Evolutionary conservation across 2,888 invertebrate genomes (phyloP), one percentile per base, ranked within the genome.

Genomic region (Dastarcus helophoroides): DNA sequence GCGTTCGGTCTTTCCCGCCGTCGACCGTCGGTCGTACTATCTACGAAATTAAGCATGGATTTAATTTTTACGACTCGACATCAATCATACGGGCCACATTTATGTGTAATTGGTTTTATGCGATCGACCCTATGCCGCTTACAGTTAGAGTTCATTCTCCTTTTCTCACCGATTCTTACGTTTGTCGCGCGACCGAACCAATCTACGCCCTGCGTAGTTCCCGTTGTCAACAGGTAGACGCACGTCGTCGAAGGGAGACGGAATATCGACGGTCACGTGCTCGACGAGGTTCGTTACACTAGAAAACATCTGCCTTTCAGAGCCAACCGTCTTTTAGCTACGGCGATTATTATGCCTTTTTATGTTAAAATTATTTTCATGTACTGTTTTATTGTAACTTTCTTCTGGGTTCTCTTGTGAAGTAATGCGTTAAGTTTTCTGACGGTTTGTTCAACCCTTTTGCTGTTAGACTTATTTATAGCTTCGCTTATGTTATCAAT

Each of bases 291-390:
- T n/a, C n/a, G n/a, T n/a, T n/a, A n/a, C n/a, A n/a, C n/a, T n/a
- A 24, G 42, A 47, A 51, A 59, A 59, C 60, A 60, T 57, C 60
- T 60, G 60, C 26, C 57, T 56, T 54, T 53, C 51, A 53, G 55
- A 56, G 53, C 58, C 60, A 60, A 60, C 57, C 57, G 51, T 49
- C 52, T 49, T 50, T 51, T 47, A 46, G 53, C 51, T 50, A 46
- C 46, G 47, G 49, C 53, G 56, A 56, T 58, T 56, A 56, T 44
- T 15, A 15, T 11, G n/a, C n/a, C n/a, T 26, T 26, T 14, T 26
- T 26, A 14, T 23, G 23, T 23, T 17, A 17, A 17, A 17, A 7
- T 17, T 6, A 17, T n/a, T n/a, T n/a, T n/a, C n/a, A n/a, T n/a
- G n/a, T n/a, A n/a, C n/a, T n/a, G n/a, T n/a, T n/a, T n/a, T n/a